phyloP scores from a whole-genome alignment of 2,797 vertebrate genomes.

The Syndactyla subalaris region DNA sequence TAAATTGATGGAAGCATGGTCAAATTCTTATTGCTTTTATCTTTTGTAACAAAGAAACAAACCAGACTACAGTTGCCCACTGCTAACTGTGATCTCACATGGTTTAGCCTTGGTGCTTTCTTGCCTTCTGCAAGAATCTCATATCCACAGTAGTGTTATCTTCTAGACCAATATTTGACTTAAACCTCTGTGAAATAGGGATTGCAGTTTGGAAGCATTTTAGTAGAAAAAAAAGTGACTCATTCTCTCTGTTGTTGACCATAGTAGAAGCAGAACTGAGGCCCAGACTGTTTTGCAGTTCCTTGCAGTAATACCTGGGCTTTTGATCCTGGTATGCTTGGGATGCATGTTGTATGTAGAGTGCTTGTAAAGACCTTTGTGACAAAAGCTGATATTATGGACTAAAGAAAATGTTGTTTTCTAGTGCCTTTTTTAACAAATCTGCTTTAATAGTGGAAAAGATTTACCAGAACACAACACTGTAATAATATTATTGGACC shows the following conservation, averaged over 20 bases:
- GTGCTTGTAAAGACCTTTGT: background rate
- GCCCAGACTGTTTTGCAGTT: background rate
- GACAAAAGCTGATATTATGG: background rate
- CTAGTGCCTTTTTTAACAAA: background rate
- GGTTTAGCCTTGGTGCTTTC: background rate
- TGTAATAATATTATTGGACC: background rate
- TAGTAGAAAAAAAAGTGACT: background rate
- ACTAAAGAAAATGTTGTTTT: background rate
- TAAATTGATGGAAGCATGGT: conserved; percentile 8
- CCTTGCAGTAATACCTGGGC: background rate
- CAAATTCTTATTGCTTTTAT: conserved; percentile 14
- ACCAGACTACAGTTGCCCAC: background rate
- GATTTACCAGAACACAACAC: background rate
- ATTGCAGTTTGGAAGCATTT: background rate
- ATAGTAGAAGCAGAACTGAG: background rate
- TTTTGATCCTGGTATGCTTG: background rate
- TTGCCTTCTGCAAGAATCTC: background rate
- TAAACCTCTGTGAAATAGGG: background rate
- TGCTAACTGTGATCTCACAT: background rate
- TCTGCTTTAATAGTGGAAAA: background rate
- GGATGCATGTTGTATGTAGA: background rate
- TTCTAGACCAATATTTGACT: background rate
- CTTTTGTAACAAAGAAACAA: conserved; percentile 2
- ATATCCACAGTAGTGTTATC: background rate
- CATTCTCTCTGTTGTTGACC: background rate